These are phyloP conservation scores for Grallaria varia DNA, from an alignment of 2,113 vertebrate genomes.

Conservation along the genomic window DNA sequence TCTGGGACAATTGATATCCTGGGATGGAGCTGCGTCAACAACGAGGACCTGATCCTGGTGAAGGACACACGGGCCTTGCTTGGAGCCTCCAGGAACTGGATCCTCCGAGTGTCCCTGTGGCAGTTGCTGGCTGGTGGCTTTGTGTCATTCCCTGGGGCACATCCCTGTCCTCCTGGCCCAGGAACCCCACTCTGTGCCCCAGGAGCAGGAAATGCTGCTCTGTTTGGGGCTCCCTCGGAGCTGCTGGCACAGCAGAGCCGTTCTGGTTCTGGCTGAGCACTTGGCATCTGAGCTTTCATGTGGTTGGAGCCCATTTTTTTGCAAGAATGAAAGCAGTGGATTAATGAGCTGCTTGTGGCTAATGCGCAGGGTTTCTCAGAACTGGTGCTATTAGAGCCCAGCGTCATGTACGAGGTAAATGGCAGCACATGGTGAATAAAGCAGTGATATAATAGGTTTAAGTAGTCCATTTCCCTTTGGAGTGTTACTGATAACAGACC, in stretches of 20 bases:
- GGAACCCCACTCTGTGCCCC: background rate
- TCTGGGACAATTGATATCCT: background rate
- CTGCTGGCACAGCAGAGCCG: conserved; percentile 44
- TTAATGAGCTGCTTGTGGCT: conserved; percentile 64
- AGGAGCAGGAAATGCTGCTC: background rate
- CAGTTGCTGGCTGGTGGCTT: background rate
- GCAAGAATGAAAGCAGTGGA: conserved; percentile 49
- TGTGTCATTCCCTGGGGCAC: background rate
- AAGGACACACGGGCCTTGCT: background rate
- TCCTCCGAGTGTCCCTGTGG: background rate
- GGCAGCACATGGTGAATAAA: conserved; percentile 60
- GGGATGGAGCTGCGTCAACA: background rate
- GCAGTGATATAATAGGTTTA: conserved; percentile 64
- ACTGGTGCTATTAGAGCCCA: conserved; percentile 48
- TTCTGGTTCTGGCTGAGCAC: background rate
- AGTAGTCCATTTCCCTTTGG: conserved; percentile 72
- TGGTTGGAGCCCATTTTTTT: conserved; percentile 18
- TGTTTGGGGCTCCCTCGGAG: background rate
- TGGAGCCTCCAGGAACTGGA: background rate
- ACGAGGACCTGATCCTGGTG: background rate
- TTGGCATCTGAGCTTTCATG: background rate
- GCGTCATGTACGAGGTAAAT: conserved; percentile 53
- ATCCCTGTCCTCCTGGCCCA: background rate
- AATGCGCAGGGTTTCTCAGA: conserved; percentile 47
- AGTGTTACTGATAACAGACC: conserved; percentile 56